These are phyloP conservation scores for Cyanistes caeruleus DNA, from an alignment of 2,113 vertebrate genomes.

Conservation along the genomic window DNA sequence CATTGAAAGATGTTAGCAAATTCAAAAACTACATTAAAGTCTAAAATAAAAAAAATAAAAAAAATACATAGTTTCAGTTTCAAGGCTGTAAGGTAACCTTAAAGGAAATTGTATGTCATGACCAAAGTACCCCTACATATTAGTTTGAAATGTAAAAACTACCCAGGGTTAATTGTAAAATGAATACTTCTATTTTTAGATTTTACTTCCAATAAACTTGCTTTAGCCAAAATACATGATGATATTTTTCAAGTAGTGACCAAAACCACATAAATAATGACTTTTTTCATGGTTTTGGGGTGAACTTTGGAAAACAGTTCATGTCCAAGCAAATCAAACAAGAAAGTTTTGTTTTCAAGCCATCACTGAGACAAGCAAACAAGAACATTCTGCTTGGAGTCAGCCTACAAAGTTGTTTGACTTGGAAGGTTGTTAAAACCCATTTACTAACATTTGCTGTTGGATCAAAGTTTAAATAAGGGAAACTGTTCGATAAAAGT, in stretches of 20 bases:
- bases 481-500: background rate
- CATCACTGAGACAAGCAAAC: background rate
- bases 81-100: background rate
- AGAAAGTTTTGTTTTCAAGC: background rate
- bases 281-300: background rate
- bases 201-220: background rate
- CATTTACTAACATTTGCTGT: background rate
- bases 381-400: background rate
- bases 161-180: background rate
- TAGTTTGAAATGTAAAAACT: background rate
- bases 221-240: background rate
- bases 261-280: background rate
- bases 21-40: background rate
- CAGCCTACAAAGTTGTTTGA: background rate
- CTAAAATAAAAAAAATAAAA: background rate
- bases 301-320: background rate
- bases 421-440: constrained; percentile 13
- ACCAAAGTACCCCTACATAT: background rate
- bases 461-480: background rate
- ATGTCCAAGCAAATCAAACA: background rate
- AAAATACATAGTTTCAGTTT: background rate
- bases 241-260: background rate
- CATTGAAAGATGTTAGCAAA: constrained; percentile 1
- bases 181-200: background rate
- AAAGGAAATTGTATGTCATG: background rate